Base-by-base conservation (phyloP, 2,888 invertebrate species). In the Calameuta idolon region DNA sequence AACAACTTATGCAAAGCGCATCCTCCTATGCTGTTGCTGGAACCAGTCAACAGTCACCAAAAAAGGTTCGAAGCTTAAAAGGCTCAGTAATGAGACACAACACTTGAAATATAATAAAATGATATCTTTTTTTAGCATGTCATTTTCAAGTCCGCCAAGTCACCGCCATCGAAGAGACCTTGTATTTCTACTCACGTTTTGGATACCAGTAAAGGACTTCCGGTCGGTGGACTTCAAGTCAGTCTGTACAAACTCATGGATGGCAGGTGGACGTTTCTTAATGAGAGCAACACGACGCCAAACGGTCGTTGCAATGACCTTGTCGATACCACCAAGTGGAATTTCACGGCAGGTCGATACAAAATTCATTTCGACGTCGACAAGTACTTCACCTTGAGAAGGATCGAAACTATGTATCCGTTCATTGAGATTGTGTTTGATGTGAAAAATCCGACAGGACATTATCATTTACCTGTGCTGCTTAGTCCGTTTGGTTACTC, bases 341-440 rank as follows among this genome's bases (percentile, higher is more conserved):
- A 94, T 30, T 95, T 96, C 90, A 92, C 93, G 0, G 92, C 92
- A 11, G 97, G 96, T 4, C 93, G 94, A 34, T 97, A 96, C 88
- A 96, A 96, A 88, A 90, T 97, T 69, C 94, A 94, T 87, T 97
- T 95, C 86, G 95, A 96, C 88, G 94, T 95, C 0, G 94, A 94
- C 75, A 93, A 94, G 81, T 96, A 96, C 89, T 97, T 95, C 85
- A 93, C 93, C 75, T 87, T 92, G 34, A 91, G 92, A 75, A 93
- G 94, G 79, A 93, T 93, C 79, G 93, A 94, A 76, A 94, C 95
- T 0, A 92, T 96, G 82, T 97, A 95, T 91, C 96, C 97, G 0
- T 95, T 94, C 89, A 94, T 96, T 77, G 97, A 96, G 93, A 94
- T 97, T 81, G 94, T 95, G 4, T 95, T 97, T 90, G 94, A 95